Conservation (phyloP, 2,113 vertebrate genomes). For the Puma concolor region DNA sequence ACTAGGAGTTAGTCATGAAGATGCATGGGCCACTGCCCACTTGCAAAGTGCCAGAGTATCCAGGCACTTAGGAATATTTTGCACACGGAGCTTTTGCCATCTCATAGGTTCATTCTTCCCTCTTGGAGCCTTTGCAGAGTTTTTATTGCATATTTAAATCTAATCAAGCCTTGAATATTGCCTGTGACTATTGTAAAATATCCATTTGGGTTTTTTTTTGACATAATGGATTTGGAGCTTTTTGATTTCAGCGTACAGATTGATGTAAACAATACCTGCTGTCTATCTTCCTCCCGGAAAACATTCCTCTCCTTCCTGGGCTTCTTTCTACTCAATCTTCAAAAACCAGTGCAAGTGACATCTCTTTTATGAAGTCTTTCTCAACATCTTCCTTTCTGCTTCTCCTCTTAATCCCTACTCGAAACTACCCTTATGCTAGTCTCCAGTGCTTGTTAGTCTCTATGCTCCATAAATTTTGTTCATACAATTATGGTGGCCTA, state of each 20-base stretch:
- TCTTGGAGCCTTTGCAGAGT: not conserved
- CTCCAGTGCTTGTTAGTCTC: not conserved
- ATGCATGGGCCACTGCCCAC: not conserved
- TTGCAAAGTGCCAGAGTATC: not conserved
- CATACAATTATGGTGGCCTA: not conserved
- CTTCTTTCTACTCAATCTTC: not conserved
- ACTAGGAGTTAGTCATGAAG: not conserved
- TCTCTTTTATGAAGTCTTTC: not conserved
- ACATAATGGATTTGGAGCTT: not conserved
- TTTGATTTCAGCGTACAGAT: constrained; percentile 18
- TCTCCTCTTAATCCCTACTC: not conserved
- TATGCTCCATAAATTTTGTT: not conserved
- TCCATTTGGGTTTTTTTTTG: not conserved
- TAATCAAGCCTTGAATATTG: constrained; percentile 27
- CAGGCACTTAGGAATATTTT: not conserved
- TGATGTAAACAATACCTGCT: not conserved
- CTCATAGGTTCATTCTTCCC: not conserved
- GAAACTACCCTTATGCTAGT: not conserved
- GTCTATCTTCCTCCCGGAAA: not conserved
- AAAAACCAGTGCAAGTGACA: not conserved
- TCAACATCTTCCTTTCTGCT: not conserved
- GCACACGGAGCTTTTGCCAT: not conserved
- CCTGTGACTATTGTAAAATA: constrained; percentile 60
- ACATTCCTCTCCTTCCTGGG: not conserved
- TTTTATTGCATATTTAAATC: constrained; percentile 57